phyloP scores from a whole-genome alignment of 2,797 vertebrate species.

The Urosaurus nigricauda region DNA sequence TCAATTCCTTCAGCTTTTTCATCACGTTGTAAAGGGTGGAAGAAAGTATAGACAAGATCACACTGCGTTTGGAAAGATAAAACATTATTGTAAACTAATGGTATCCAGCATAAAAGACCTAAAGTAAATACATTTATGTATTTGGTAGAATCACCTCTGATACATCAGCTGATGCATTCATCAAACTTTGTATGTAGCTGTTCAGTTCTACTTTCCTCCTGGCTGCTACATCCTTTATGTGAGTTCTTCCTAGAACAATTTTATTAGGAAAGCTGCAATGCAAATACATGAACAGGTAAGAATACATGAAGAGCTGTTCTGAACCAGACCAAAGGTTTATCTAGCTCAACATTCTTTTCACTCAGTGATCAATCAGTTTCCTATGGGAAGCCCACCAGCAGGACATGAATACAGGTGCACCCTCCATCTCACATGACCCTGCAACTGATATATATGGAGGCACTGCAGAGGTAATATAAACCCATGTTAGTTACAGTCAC shows the following conservation, averaged over 20 bases:
- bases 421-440: no score
- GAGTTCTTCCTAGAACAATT: slow-evolving; percentile 96
- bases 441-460: no score
- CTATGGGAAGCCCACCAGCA: no score
- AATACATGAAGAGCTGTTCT: no score
- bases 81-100: slow-evolving; percentile 59
- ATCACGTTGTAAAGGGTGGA: slow-evolving; percentile 94
- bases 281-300: slow-evolving; percentile 20
- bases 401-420: no score
- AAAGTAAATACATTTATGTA: slow-evolving; percentile 27
- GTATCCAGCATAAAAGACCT: background rate
- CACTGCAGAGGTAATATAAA: no score
- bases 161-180: slow-evolving; percentile 92
- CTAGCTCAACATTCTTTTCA: no score
- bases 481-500: no score
- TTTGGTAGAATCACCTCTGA: slow-evolving; percentile 84
- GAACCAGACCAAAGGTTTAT: no score
- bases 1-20: slow-evolving; percentile 94
- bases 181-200: slow-evolving; percentile 94
- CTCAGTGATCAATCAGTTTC: no score
- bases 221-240: slow-evolving; percentile 96
- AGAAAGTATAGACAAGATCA: slow-evolving; percentile 98
- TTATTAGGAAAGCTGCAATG: slow-evolving; percentile 91
- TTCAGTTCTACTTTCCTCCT: slow-evolving; percentile 97
- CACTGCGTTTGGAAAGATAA: slow-evolving; percentile 84